phyloP scores from a whole-genome alignment of 2,888 invertebrate species.

The Epirrhoe tristata region DNA sequence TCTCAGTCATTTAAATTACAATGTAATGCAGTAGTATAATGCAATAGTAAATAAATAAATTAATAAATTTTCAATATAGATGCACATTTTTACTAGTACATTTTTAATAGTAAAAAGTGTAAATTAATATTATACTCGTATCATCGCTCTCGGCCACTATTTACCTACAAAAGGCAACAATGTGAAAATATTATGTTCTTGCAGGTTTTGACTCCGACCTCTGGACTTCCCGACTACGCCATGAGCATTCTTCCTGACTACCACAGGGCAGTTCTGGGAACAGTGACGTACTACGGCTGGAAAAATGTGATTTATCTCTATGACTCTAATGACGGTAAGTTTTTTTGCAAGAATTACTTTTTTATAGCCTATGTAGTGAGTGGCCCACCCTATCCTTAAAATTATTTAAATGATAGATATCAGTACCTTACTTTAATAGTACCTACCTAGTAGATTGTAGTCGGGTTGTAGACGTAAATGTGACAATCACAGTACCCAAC shows the following conservation, averaged over 20 bases:
- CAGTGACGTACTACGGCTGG: conserved; percentile 97
- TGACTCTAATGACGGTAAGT: conserved; percentile 95
- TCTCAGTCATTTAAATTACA: no score
- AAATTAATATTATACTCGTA: no score
- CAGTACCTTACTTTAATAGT: no score
- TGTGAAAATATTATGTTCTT: conserved; percentile 79
- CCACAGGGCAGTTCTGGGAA: conserved; percentile 97
- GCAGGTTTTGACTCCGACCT: conserved; percentile 85
- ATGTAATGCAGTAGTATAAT: no score
- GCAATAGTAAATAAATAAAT: no score
- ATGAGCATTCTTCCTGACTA: conserved; percentile 98
- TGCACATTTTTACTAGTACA: no score
- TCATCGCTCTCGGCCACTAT: not conserved
- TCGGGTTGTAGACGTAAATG: not conserved
- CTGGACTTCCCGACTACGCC: conserved; percentile 94
- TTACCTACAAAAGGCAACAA: not conserved
- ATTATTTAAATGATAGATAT: no score
- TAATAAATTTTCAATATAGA: no score
- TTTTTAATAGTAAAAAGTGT: no score
- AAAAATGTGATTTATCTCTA: conserved; percentile 95
- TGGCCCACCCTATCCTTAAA: no score
- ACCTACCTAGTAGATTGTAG: no score
- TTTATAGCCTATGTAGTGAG: no score
- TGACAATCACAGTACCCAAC: conserved; percentile 19
- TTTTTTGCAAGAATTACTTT: not conserved